Base-by-base conservation (phyloP, 2,888 invertebrate species). In the Polymixis lichenea region DNA sequence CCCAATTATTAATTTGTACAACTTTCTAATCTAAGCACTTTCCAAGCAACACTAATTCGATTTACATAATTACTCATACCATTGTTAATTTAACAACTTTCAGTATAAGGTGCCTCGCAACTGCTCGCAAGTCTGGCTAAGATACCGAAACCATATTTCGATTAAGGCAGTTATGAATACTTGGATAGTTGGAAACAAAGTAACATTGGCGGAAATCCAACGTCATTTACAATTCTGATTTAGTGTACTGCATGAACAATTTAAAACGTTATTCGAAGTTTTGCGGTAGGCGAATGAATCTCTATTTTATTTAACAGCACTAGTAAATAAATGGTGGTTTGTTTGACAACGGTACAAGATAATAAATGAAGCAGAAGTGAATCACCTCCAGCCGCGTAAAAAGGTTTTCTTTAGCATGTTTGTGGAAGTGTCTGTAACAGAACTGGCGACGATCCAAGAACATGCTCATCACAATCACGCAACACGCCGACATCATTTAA, bases 171-270 rank as follows among this genome's bases (percentile, higher is more conserved):
- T 91, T 91, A 92, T 91, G 91, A 91, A 91, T 91, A 89, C 89
- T 89, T 87, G 88, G 86, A 89, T 92, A 91, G 91, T 93, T 92
- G 92, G 91, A 91, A 92, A 94, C 94, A 93, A 93, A 94, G 92
- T 93, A 93, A 91, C 92, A 91, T 95, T 95, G 95, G 95, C 95
- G 90, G 91, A 91, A 91, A 93, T 94, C 95, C 95, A 95, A 94
- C 89, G 89, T 91, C 93, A 93, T 93, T 94, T 93, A 94, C 92
- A 94, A 93, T 94, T 93, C 92, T 93, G 92, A 94, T 94, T 94
- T 93, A 93, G 90, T 92, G 88, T 83, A 92, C 92, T 90, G 93
- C 92, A 93, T 90, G 91, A 92, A 91, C 92, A 91, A 93, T 93
- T 94, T 91, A 89, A 92, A 92, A 92, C 88, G 89, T 91, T 89